Percentiles rank a stretch among this genome's conserved stretches.
Evolutionary conservation across 1,140 invertebrate genomes (phyloP).

Genomic region (Dendroctonus valens): DNA sequence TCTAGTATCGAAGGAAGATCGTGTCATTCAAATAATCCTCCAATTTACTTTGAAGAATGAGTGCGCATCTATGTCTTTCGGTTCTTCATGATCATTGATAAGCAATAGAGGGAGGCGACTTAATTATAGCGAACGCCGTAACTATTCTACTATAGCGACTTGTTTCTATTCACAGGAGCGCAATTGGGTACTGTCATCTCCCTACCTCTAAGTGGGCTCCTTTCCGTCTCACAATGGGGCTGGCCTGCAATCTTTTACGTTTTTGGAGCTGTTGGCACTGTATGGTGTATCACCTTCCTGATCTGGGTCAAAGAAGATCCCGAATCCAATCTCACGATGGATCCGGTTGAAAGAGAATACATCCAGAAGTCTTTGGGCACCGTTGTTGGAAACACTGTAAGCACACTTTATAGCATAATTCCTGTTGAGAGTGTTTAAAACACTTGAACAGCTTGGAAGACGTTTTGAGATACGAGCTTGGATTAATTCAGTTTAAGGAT

Average conservation of each 20-base stretch:
- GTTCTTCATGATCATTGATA: too few relatives aligned
- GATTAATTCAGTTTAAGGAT: too few relatives aligned
- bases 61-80: too few relatives aligned
- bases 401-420: slow-evolving; percentile 38
- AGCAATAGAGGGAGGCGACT: too few relatives aligned
- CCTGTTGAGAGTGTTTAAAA: too few relatives aligned
- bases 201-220: slow-evolving; percentile 77
- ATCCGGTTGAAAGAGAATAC: slow-evolving; percentile 81
- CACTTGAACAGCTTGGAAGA: too few relatives aligned
- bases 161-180: slow-evolving; percentile 59
- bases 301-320: slow-evolving; percentile 81
- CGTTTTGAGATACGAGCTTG: too few relatives aligned
- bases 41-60: too few relatives aligned
- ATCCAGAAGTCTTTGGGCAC: slow-evolving; percentile 82
- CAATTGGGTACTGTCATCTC: slow-evolving; percentile 86
- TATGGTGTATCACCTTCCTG: slow-evolving; percentile 86
- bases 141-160: background rate
- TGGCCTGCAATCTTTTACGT: slow-evolving; percentile 92
- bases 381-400: slow-evolving; percentile 67
- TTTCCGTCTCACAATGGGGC: slow-evolving; percentile 75
- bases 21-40: too few relatives aligned
- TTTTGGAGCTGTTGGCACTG: slow-evolving; percentile 74
- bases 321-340: slow-evolving; percentile 73
- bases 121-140: too few relatives aligned
- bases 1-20: too few relatives aligned